phyloP scores from a whole-genome alignment of 2,888 invertebrate species.

The Phrixothrix hirtus region DNA sequence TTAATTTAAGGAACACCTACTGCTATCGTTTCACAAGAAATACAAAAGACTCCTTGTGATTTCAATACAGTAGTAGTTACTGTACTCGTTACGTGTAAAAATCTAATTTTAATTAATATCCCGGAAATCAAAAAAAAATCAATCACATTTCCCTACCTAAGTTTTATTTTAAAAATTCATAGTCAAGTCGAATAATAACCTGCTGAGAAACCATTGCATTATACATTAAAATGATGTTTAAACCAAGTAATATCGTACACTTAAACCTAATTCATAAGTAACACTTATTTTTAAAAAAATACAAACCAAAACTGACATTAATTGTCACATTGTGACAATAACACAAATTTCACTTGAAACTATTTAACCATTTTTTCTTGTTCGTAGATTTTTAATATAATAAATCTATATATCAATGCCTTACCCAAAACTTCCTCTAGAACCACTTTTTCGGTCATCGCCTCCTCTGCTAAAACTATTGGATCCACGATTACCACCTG shows the following conservation, averaged over 20 bases:
- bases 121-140: neutral
- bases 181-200: constrained; percentile 26
- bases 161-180: constrained; percentile 7
- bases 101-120: neutral
- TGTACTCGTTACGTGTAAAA: too few species aligned
- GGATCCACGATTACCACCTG: constrained; percentile 39
- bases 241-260: constrained; percentile 13
- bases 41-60: too few species aligned
- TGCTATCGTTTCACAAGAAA: too few species aligned
- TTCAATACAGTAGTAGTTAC: too few species aligned
- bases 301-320: constrained; percentile 8
- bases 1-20: too few species aligned
- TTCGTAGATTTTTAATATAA: neutral
- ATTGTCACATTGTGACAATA: too few species aligned
- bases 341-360: too few species aligned
- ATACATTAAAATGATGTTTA: constrained; percentile 19
- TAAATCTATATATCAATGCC: constrained; percentile 40
- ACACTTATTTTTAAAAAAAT: constrained; percentile 1
- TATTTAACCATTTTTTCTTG: neutral
- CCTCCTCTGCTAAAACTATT: constrained; percentile 46
- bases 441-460: constrained; percentile 59
- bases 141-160: constrained; percentile 4
- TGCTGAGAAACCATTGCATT: constrained; percentile 29
- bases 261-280: constrained; percentile 3
- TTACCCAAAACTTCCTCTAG: constrained; percentile 65